phyloP scores from a whole-genome alignment of 2,888 invertebrate genomes.

The Minunthozetes semirufus region DNA sequence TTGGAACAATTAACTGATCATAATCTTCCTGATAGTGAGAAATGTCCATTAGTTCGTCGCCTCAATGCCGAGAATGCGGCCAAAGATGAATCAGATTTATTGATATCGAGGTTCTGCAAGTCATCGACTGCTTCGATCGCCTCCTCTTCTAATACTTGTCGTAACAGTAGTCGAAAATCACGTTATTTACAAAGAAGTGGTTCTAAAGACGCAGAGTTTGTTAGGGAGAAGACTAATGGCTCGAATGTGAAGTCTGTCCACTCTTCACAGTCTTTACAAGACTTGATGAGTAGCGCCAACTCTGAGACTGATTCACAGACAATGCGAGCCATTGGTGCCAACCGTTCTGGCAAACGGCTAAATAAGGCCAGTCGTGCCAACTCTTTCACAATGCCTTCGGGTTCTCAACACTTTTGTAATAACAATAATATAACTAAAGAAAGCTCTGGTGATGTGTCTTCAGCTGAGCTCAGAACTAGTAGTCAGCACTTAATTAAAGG shows the following conservation, averaged over 20 bases:
- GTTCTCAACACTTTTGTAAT: not conserved
- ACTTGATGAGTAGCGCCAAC: slow-evolving; percentile 9
- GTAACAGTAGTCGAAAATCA: not conserved
- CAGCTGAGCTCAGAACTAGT: slow-evolving; percentile 6
- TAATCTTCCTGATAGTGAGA: slow-evolving; percentile 34
- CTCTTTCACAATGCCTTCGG: slow-evolving; percentile 22
- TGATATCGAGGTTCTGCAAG: slow-evolving; percentile 6
- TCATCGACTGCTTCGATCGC: not conserved
- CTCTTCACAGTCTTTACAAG: slow-evolving; percentile 30
- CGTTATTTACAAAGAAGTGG: slow-evolving; percentile 12
- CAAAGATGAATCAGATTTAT: slow-evolving; percentile 7
- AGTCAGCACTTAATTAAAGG: not conserved
- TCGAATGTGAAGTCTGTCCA: slow-evolving; percentile 7
- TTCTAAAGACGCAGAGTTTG: slow-evolving; percentile 19
- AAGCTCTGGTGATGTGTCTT: slow-evolving; percentile 4
- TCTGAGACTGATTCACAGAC: not conserved
- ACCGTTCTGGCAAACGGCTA: slow-evolving; percentile 10
- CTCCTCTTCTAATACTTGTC: not conserved
- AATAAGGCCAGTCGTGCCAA: slow-evolving; percentile 32
- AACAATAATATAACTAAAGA: slow-evolving; percentile 7
- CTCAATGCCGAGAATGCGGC: slow-evolving; percentile 25
- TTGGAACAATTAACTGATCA: slow-evolving; percentile 38
- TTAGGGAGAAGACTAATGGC: not conserved
- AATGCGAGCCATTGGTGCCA: slow-evolving; percentile 21
- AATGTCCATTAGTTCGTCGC: slow-evolving; percentile 37